phyloP scores from a whole-genome alignment of 2,113 vertebrate species.

The Neopipo cinnamomea region DNA sequence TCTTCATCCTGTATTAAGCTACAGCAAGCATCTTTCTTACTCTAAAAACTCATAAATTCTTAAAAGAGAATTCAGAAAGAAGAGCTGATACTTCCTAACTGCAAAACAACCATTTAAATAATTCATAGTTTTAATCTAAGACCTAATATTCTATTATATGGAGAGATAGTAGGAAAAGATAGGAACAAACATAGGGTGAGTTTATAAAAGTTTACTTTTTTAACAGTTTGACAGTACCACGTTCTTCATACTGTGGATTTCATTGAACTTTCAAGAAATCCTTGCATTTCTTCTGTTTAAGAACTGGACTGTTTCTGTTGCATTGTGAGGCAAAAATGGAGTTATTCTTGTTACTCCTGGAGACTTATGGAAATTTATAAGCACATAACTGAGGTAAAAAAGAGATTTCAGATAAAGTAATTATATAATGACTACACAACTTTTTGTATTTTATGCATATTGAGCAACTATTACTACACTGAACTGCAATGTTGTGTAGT shows the following conservation, averaged over 20 bases:
- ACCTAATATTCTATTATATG: neutral
- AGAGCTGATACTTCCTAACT: neutral
- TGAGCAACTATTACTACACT: neutral
- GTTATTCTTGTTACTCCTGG: neutral
- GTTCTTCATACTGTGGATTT: neutral
- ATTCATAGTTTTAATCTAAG: neutral
- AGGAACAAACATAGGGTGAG: neutral
- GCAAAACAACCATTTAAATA: neutral
- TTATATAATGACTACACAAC: neutral
- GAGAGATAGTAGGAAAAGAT: neutral
- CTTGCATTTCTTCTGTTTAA: neutral
- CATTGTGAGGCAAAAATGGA: neutral
- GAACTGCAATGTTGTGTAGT: neutral
- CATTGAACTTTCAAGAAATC: neutral
- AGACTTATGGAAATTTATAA: neutral
- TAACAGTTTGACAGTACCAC: neutral
- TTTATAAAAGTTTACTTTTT: neutral
- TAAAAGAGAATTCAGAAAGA: neutral
- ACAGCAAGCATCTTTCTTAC: neutral
- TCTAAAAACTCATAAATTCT: neutral
- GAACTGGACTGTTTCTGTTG: neutral
- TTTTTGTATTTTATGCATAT: neutral
- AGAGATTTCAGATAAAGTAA: neutral
- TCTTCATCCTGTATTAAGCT: neutral
- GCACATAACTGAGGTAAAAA: neutral